Conservation (phyloP, 2,888 invertebrate genomes). For the Hyalella azteca region DNA sequence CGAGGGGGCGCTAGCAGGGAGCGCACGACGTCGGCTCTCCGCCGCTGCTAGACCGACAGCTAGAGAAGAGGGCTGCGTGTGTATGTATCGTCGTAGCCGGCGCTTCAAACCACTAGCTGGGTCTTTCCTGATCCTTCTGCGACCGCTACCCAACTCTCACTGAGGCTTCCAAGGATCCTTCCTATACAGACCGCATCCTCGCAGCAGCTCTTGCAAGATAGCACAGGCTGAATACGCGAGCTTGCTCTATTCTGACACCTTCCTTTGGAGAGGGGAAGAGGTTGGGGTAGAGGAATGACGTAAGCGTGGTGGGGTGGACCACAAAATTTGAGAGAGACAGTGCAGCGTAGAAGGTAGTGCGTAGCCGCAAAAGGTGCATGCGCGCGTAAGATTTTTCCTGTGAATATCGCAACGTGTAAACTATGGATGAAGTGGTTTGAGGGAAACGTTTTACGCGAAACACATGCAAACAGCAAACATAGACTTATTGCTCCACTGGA, state of each 20-base stretch:
- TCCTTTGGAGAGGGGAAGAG: conserved; percentile 36
- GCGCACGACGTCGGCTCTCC: too few species aligned
- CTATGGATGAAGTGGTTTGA: background rate
- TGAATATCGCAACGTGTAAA: background rate
- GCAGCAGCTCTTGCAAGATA: conserved; percentile 27
- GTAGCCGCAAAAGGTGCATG: too few species aligned
- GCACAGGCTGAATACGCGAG: conserved; percentile 19
- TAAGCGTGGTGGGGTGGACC: too few species aligned
- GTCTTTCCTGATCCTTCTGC: conserved; percentile 32
- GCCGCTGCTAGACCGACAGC: conserved; percentile 19
- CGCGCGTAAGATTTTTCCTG: conserved; percentile 4
- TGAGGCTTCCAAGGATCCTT: conserved; percentile 34
- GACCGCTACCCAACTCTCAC: conserved; percentile 38
- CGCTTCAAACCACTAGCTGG: conserved; percentile 25
- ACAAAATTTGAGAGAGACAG: too few species aligned
- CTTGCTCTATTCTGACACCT: conserved; percentile 19
- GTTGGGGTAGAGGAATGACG: background rate
- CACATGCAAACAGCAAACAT: background rate
- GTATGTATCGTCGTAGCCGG: conserved; percentile 19
- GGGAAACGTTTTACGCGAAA: background rate
- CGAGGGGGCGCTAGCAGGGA: conserved; percentile 20
- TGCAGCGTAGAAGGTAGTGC: conserved; percentile 16
- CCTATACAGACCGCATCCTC: conserved; percentile 35
- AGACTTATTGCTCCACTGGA: too few species aligned
- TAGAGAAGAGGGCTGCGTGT: conserved; percentile 14